Conservation (phyloP, 2,113 vertebrate genomes). For the Halcyon malimbica region DNA sequence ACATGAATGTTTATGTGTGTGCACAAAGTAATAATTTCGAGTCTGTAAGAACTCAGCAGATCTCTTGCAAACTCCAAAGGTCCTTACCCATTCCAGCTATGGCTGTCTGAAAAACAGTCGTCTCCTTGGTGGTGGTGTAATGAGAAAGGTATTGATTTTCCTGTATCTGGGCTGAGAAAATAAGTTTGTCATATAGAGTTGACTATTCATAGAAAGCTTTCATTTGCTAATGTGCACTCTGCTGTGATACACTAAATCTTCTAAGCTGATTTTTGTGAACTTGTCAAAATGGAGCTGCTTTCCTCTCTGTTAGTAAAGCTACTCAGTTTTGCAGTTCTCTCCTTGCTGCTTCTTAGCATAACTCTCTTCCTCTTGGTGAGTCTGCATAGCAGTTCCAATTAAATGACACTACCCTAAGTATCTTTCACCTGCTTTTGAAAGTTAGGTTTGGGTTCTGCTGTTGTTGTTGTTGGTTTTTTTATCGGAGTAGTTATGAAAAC, state of each 20-base stretch:
- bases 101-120: background rate
- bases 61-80: background rate
- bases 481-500: constrained; percentile 7
- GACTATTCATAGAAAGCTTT: constrained; percentile 20
- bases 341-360: background rate
- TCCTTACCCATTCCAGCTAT: background rate
- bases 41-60: background rate
- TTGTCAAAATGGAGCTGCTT: constrained; percentile 19
- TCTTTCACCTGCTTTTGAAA: background rate
- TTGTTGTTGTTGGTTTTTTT: background rate
- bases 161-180: background rate
- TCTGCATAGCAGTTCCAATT: background rate
- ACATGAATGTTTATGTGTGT: background rate
- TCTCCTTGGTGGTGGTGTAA: background rate
- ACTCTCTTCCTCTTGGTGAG: background rate
- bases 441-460: background rate
- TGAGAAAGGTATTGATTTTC: constrained; percentile 10
- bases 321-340: constrained; percentile 3
- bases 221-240: background rate
- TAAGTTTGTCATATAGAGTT: background rate
- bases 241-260: constrained; percentile 8
- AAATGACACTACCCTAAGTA: background rate
- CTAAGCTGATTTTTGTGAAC: constrained; percentile 32
- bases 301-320: constrained; percentile 1
- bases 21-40: background rate